These are phyloP conservation scores for Rana temporaria DNA, from an alignment of 2,113 vertebrate genomes.

Conservation along the genomic window DNA sequence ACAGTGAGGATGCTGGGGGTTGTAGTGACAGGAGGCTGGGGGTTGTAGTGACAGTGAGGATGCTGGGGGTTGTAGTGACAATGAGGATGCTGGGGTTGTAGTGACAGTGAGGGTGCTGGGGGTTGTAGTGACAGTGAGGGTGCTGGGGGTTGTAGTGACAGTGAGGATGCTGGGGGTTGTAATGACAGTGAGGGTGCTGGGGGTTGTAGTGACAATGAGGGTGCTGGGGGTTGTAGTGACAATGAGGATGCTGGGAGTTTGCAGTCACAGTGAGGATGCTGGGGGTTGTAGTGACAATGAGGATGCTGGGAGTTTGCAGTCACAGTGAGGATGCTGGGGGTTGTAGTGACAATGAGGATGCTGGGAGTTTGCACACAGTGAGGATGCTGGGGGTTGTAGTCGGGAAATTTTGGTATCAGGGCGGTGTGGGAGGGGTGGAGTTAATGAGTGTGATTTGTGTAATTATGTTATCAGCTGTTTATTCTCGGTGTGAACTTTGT, in stretches of 20 bases:
- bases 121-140: too few relatives aligned
- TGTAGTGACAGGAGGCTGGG: not conserved
- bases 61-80: not conserved
- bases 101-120: too few relatives aligned
- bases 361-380: too few relatives aligned
- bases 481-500: not conserved
- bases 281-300: too few relatives aligned
- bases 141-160: too few relatives aligned
- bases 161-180: not conserved
- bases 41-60: too few relatives aligned
- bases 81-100: too few relatives aligned
- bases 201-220: too few relatives aligned
- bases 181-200: too few relatives aligned
- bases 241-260: too few relatives aligned
- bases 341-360: not conserved
- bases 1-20: not conserved
- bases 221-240: not conserved
- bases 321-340: not conserved
- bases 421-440: not conserved
- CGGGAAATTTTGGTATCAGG: not conserved
- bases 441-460: not conserved
- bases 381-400: not conserved
- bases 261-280: too few relatives aligned
- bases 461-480: not conserved
- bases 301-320: too few relatives aligned